Conservation (phyloP, 2,888 invertebrate species). For the Leucoptera coffeella region DNA sequence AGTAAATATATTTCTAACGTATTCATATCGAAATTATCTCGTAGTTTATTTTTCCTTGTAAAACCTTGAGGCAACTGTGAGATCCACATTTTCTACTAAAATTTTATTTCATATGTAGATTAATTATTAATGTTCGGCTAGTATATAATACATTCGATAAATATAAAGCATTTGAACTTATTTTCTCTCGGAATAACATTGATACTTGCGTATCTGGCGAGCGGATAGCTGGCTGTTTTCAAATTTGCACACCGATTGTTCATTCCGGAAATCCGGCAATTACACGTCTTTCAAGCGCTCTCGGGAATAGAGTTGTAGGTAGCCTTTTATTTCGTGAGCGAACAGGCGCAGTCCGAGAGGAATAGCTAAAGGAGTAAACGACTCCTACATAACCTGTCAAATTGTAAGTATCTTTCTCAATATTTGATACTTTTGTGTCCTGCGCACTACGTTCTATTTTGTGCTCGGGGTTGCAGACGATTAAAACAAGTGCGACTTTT, state of each 20-base stretch:
- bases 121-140: too few species aligned
- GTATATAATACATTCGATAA: too few species aligned
- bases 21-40: too few species aligned
- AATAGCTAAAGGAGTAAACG: slow-evolving; percentile 54
- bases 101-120: too few species aligned
- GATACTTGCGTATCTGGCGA: too few species aligned
- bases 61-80: too few species aligned
- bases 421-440: too few species aligned
- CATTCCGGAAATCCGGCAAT: slow-evolving; percentile 43
- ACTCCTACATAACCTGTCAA: slow-evolving; percentile 55
- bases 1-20: too few species aligned
- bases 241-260: slow-evolving; percentile 15
- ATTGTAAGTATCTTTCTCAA: slow-evolving; percentile 33
- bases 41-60: too few species aligned
- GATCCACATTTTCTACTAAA: too few species aligned
- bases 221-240: slow-evolving; percentile 17
- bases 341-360: slow-evolving; percentile 51
- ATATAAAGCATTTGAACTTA: too few species aligned
- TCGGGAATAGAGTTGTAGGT: slow-evolving; percentile 42
- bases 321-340: slow-evolving; percentile 50
- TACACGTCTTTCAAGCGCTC: slow-evolving; percentile 43
- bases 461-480: not conserved
- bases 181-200: too few species aligned
- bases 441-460: not conserved
- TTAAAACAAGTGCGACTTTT: slow-evolving; percentile 1